Base-by-base conservation (phyloP, 2,113 vertebrate species). In the Meleagris gallopavo region DNA sequence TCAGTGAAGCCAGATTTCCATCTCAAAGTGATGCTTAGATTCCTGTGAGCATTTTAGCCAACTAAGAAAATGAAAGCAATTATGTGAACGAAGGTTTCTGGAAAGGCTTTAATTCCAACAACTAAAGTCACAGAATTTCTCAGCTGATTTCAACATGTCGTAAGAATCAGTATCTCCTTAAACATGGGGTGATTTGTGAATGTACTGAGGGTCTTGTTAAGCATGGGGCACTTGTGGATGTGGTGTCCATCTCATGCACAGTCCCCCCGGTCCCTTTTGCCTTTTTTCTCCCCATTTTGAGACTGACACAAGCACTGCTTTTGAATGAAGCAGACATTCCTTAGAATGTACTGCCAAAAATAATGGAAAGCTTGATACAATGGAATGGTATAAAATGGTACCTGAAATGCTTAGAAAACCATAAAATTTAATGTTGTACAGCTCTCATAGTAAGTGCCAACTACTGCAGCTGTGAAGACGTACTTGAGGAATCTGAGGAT, bases 291-390 rank as follows among this genome's bases (percentile, higher is more conserved):
- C 55, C 78, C 76, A 54, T 11, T 75, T 88, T 88, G 85, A 95
- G 76, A 40, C 89, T 95, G 94, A 96, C 95, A 97, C 29, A 8
- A 94, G 76, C 77, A 89, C 83, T 88, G 69, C 86, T 90, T 90
- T 81, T 92, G 70, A 97, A 88, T 83, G 78, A 91, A 94, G 90
- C 89, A 97, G 96, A 97, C 94, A 97, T 97, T 97, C 95, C 90
- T 93, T 57, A 75, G 83, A 79, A 88, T 79, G 93, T 96, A 86
- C 94, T 97, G 96, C 97, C 97, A 97, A 95, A 87, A 97, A 94
- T 97, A 97, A 97, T 96, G 97, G 96, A 97, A 97, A 97, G 66
- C 91, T 97, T 97, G 95, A 96, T 87, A 94, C 82, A 97, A 94
- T 41, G 92, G 91, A 96, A 95, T 82, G 82, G 76, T 92, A 83